Conservation (phyloP, 2,113 vertebrate genomes). For the Diglossa brunneiventris region DNA sequence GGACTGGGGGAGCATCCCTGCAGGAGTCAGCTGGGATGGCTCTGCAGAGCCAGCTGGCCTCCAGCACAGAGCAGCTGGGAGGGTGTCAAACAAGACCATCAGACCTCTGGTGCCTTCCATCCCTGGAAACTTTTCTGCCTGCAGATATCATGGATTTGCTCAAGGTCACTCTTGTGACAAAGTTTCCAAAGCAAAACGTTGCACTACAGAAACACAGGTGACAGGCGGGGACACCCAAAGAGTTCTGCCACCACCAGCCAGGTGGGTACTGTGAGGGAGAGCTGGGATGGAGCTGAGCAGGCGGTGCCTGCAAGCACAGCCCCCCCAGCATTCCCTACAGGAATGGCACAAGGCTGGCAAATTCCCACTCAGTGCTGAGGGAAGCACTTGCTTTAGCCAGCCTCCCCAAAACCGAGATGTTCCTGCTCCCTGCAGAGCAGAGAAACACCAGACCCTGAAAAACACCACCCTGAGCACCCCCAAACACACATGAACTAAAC, state of each 20-base stretch:
- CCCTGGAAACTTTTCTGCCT: background rate
- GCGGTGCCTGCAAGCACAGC: rapidly evolving
- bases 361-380: rapidly evolving
- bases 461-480: background rate
- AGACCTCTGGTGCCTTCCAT: background rate
- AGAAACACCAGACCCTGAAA: background rate
- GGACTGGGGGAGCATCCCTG: background rate
- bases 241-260: background rate
- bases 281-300: background rate
- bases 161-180: background rate
- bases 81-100: background rate
- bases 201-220: background rate
- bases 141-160: rapidly evolving
- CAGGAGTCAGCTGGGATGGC: background rate
- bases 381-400: rapidly evolving
- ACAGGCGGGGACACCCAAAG: background rate
- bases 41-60: background rate
- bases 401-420: background rate
- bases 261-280: background rate
- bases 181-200: background rate
- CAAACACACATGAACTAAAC: rapidly evolving
- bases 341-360: background rate
- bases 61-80: background rate
- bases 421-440: background rate
- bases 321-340: background rate